Evolutionary conservation across 2,113 vertebrate genomes (phyloP).

Genomic region (Haemorhous mexicanus): DNA sequence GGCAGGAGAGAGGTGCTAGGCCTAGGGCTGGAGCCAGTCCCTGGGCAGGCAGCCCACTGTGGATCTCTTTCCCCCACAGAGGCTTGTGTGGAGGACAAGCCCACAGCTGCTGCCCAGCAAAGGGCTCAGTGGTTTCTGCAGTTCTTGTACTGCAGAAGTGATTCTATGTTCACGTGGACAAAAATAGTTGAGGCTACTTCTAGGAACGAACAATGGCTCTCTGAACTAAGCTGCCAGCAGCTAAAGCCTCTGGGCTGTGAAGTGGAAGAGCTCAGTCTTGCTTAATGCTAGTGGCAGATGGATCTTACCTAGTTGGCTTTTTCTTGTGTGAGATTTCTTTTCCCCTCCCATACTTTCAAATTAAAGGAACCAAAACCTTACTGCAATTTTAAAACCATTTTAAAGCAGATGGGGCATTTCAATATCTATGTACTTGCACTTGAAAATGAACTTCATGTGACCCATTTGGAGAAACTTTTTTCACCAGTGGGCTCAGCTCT

Average conservation of each 20-base stretch:
- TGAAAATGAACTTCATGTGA: background rate
- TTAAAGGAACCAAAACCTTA: background rate
- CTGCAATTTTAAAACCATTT: background rate
- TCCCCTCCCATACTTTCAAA: background rate
- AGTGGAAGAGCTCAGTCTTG: background rate
- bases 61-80: background rate
- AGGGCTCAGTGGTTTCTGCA: background rate
- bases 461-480: background rate
- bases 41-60: background rate
- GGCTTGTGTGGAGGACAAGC: rapidly evolving
- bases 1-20: background rate
- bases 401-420: background rate
- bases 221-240: background rate
- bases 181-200: background rate
- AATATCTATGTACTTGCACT: rapidly evolving
- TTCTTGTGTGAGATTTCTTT: background rate
- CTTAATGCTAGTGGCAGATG: background rate
- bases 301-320: background rate
- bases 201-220: background rate
- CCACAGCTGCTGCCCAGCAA: background rate
- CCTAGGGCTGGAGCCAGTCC: background rate
- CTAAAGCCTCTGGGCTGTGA: background rate
- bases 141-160: background rate
- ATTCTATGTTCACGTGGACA: rapidly evolving
- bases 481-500: rapidly evolving